Evolutionary conservation across 2,797 vertebrate genomes (phyloP).

Genomic region (Bucorvus abyssinicus): DNA sequence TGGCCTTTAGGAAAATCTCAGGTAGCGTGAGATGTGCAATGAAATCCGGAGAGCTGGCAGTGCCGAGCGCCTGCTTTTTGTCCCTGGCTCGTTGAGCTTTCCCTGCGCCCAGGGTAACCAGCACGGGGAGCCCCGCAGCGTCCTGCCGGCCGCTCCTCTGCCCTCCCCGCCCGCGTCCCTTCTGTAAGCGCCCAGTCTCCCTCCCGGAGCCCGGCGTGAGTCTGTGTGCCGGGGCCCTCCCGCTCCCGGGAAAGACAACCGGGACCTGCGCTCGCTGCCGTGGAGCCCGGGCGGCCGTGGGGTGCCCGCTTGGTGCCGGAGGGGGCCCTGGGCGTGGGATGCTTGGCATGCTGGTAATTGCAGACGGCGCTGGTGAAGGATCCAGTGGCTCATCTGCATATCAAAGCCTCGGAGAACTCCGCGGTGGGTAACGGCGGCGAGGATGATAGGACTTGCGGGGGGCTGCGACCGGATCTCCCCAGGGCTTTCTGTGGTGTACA

Average conservation of each 20-base stretch:
- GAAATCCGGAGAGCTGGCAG: background rate
- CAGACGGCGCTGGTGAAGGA: background rate
- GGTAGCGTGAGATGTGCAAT: background rate
- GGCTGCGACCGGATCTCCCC: background rate
- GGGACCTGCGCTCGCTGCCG: background rate
- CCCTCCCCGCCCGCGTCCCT: background rate
- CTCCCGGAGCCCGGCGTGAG: background rate
- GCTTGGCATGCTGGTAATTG: background rate
- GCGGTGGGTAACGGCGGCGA: background rate
- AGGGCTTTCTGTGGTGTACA: background rate
- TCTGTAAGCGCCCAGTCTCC: rapidly evolving
- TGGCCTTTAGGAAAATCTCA: background rate
- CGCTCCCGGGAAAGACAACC: rapidly evolving
- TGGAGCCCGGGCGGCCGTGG: background rate
- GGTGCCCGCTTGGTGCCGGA: background rate
- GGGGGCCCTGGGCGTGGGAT: background rate
- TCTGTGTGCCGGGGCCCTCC: background rate
- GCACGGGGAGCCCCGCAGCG: rapidly evolving
- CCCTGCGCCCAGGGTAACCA: background rate
- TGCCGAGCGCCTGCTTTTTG: background rate
- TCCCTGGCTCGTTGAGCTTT: background rate
- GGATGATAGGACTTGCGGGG: background rate
- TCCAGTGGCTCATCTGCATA: slow-evolving; percentile 26
- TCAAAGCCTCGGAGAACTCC: slow-evolving; percentile 38
- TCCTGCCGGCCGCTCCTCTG: background rate